These are phyloP conservation scores for Telmatherina bonti DNA, from an alignment of 2,797 vertebrate species.

Conservation along the genomic window DNA sequence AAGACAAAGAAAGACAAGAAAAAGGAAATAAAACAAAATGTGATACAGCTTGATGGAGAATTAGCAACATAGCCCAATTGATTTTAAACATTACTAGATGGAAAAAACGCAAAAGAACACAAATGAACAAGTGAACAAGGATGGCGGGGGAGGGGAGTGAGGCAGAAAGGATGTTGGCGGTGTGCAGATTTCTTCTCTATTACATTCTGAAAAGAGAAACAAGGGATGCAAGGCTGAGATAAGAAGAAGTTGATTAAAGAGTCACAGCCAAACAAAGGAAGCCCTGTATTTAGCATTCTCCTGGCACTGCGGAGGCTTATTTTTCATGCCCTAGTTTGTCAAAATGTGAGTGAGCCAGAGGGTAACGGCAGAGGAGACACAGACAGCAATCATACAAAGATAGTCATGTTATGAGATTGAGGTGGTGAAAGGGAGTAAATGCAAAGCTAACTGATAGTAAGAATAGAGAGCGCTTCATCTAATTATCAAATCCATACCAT, in stretches of 20 bases:
- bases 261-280: conserved; percentile 68
- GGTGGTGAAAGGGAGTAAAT: conserved; percentile 49
- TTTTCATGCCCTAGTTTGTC: conserved; percentile 81
- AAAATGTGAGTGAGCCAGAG: conserved; percentile 75
- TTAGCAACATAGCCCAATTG: conserved; percentile 35
- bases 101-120: conserved; percentile 12
- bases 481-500: conserved; percentile 67
- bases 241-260: conserved; percentile 81
- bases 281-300: conserved; percentile 78
- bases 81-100: conserved; percentile 36
- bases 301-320: conserved; percentile 73
- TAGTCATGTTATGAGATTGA: conserved; percentile 62
- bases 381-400: conserved; percentile 50
- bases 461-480: conserved; percentile 51
- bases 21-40: conserved; percentile 39
- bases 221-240: conserved; percentile 77
- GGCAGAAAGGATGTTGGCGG: conserved; percentile 52
- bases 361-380: conserved; percentile 67
- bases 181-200: conserved; percentile 68
- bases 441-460: conserved; percentile 51
- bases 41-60: conserved; percentile 20
- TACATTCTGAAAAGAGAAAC: conserved; percentile 69
- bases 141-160: conserved; percentile 46
- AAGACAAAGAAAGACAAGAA: conserved; percentile 21
- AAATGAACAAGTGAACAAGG: conserved; percentile 37